These are phyloP conservation scores for Drosophila tani DNA, from an alignment of 1,140 invertebrate species.

Conservation along the genomic window DNA sequence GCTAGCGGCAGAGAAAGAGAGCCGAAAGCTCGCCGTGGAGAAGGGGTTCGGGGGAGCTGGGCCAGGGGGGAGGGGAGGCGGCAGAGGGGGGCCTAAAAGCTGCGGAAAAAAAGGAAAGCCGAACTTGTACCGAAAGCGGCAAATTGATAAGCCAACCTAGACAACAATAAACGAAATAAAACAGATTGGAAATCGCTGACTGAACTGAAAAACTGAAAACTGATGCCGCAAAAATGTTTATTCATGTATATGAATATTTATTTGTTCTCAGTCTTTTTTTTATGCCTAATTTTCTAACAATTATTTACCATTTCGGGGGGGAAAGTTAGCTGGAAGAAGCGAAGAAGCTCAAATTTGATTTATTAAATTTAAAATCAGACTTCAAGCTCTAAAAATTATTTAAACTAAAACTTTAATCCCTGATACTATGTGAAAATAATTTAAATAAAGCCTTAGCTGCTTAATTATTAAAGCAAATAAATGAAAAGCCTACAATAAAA, in stretches of 20 bases:
- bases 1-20: conserved; percentile 9
- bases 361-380: background rate
- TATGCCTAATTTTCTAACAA: conserved; percentile 7
- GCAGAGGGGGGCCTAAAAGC: conserved; percentile 11
- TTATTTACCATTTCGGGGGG: background rate
- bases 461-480: too few relatives aligned
- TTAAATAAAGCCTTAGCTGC: too few relatives aligned
- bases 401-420: too few relatives aligned
- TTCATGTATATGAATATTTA: background rate
- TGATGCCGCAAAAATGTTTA: background rate
- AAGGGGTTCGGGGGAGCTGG: background rate
- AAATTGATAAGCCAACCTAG: conserved; percentile 50
- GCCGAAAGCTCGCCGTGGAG: conserved; percentile 20
- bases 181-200: conserved; percentile 12
- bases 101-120: conserved; percentile 45
- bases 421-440: too few relatives aligned
- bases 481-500: too few relatives aligned
- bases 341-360: background rate
- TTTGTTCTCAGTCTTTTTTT: background rate
- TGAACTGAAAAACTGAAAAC: conserved; percentile 8
- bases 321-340: background rate
- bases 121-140: conserved; percentile 33
- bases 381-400: background rate
- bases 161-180: conserved; percentile 33
- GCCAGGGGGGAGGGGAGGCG: too few relatives aligned